phyloP scores from a whole-genome alignment of 1,140 invertebrate species.

The Limonius californicus region DNA sequence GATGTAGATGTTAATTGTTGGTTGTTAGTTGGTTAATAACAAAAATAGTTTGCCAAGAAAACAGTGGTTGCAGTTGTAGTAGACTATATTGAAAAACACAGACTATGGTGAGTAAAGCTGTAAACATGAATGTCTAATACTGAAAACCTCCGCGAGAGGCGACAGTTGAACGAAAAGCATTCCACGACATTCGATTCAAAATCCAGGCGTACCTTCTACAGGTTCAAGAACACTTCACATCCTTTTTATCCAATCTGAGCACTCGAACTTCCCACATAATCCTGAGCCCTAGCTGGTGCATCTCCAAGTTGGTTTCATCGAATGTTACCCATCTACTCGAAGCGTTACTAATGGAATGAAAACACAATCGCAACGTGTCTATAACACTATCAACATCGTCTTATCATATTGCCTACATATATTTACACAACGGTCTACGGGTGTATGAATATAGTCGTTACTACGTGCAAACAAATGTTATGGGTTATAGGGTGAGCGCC shows the following conservation, averaged over 20 bases:
- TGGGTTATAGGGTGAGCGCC: neutral
- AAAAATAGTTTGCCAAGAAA: too few relatives aligned
- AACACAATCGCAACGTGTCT: constrained; percentile 33
- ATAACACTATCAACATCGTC: constrained; percentile 29
- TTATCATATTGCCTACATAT: constrained; percentile 25
- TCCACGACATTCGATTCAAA: too few relatives aligned
- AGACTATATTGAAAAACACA: too few relatives aligned
- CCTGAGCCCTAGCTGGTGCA: neutral
- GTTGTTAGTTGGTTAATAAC: too few relatives aligned
- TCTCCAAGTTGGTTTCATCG: neutral
- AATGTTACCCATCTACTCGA: constrained; percentile 6
- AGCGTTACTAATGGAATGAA: constrained; percentile 31
- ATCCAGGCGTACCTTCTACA: neutral
- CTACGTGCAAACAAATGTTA: constrained; percentile 4
- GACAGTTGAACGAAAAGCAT: too few relatives aligned
- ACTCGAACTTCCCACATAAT: neutral
- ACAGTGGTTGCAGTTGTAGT: too few relatives aligned
- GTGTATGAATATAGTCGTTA: constrained; percentile 24
- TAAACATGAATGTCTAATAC: too few relatives aligned
- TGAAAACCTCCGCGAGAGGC: too few relatives aligned
- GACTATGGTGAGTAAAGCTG: too few relatives aligned
- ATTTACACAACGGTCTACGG: constrained; percentile 24
- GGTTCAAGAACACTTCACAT: neutral
- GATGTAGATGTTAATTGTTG: too few relatives aligned
- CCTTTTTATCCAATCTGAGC: neutral